A percentile compares a stretch with the other conserved stretches of the same genome.
phyloP scores from a whole-genome alignment of 2,113 vertebrate species.

The Istiophorus platypterus region DNA sequence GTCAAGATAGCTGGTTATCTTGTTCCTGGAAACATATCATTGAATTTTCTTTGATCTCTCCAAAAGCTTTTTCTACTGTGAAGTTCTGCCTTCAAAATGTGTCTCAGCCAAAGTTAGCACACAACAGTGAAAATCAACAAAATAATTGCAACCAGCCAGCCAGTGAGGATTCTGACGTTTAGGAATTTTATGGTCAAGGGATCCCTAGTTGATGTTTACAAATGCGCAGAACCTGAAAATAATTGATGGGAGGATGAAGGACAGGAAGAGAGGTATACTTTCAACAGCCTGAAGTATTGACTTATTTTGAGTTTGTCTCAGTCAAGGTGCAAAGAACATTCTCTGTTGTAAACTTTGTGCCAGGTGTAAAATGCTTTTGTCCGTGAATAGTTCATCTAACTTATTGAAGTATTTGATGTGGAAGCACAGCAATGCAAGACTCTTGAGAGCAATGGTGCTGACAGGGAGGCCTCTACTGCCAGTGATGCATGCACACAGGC shows the following conservation, averaged over 20 bases:
- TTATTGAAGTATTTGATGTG: too few relatives aligned
- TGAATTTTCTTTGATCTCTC: not conserved
- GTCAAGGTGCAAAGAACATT: too few relatives aligned
- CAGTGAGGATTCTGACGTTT: conserved; percentile 31
- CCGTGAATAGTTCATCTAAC: too few relatives aligned
- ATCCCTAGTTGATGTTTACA: conserved; percentile 47
- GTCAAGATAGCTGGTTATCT: not conserved
- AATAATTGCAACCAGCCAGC: conserved; percentile 71
- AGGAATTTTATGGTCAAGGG: conserved; percentile 26
- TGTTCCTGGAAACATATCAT: not conserved
- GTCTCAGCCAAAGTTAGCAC: not conserved
- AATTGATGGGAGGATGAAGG: conserved; percentile 47
- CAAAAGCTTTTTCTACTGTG: conserved; percentile 24
- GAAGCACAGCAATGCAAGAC: too few relatives aligned
- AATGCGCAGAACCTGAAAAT: conserved; percentile 9
- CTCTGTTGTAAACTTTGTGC: too few relatives aligned
- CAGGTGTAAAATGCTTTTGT: too few relatives aligned
- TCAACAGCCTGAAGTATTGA: too few relatives aligned
- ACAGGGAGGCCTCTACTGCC: not conserved
- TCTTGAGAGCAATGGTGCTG: not conserved
- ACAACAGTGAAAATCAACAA: conserved; percentile 35
- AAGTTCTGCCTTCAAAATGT: not conserved
- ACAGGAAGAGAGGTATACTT: too few relatives aligned
- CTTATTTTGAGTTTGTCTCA: too few relatives aligned
- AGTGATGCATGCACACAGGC: not conserved